These are phyloP conservation scores for Petrocephalus schoutedeni DNA, from an alignment of 2,797 vertebrate species.

Conservation along the genomic window DNA sequence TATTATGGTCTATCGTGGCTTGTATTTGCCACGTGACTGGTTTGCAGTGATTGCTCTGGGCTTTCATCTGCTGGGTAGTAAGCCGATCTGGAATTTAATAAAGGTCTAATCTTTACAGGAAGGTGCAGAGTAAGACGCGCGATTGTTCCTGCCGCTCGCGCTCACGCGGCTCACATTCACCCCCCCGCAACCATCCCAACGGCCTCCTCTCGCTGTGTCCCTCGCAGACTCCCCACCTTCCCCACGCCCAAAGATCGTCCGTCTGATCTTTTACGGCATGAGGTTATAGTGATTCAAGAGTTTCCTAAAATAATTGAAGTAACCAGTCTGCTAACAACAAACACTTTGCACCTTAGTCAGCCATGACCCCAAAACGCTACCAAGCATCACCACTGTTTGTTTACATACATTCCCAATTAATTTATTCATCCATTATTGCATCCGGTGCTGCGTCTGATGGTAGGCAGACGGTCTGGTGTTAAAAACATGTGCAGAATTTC, in stretches of 20 bases:
- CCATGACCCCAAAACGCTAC: neutral
- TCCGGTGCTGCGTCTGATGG: neutral
- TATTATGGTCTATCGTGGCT: neutral
- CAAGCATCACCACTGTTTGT: neutral
- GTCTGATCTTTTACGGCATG: neutral
- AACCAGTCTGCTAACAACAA: neutral
- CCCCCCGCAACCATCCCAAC: neutral
- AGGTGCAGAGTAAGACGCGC: constrained; percentile 49
- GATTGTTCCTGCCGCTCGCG: neutral
- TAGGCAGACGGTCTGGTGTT: neutral
- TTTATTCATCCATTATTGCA: neutral
- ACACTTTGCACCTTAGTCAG: neutral
- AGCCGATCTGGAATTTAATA: constrained; percentile 85
- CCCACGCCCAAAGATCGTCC: neutral
- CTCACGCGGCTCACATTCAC: neutral
- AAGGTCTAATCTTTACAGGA: constrained; percentile 69
- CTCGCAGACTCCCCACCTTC: neutral
- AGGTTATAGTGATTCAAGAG: neutral
- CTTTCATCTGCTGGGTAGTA: constrained; percentile 64
- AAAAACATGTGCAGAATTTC: neutral
- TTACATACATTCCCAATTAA: neutral
- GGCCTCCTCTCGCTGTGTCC: neutral
- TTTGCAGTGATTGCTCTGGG: constrained; percentile 53
- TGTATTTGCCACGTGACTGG: constrained; percentile 1
- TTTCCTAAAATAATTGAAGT: neutral